These are phyloP conservation scores for Strongylocentrotus purpuratus DNA, from an alignment of 35 echinoderm and acorn worm genomes.

Conservation along the genomic window DNA sequence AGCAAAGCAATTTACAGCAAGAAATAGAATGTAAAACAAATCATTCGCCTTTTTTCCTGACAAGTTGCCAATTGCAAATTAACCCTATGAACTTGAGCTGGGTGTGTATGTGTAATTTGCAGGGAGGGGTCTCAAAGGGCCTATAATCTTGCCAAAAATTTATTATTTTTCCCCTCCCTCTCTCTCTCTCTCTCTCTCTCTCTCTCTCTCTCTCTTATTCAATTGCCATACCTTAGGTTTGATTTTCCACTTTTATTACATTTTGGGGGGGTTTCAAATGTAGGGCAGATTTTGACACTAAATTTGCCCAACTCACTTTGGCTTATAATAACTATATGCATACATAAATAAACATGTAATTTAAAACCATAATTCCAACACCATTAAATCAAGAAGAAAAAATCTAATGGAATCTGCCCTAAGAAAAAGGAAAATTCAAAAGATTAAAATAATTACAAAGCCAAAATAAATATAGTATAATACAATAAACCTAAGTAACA, in stretches of 20 bases:
- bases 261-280: neutral
- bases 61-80: neutral
- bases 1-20: neutral
- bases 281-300: neutral
- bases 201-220: neutral
- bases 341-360: no score
- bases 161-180: neutral
- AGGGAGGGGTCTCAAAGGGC: neutral
- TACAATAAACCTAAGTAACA: no score
- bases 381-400: no score
- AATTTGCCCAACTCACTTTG: no score
- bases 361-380: no score
- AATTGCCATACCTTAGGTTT: no score
- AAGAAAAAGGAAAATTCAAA: no score
- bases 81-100: neutral
- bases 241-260: neutral
- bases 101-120: neutral
- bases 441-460: no score
- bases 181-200: neutral
- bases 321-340: no score
- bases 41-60: neutral
- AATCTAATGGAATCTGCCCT: no score
- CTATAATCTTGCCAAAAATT: neutral
- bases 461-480: no score
- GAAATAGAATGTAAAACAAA: neutral